Conservation (phyloP, 1,140 invertebrate species). For the Venustaconcha ellipsiformis region DNA sequence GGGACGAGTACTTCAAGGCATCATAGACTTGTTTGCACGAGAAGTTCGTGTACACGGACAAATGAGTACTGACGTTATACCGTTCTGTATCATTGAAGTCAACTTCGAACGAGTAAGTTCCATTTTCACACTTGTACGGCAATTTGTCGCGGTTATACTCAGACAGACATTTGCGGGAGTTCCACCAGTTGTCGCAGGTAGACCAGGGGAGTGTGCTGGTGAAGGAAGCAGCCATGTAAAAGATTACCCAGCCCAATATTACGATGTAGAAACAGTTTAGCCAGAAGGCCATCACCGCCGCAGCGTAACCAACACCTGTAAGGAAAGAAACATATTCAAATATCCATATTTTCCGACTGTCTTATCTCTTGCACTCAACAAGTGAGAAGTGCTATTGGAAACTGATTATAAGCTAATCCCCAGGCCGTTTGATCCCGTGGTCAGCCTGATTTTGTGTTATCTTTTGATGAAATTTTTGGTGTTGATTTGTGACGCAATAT, state of each 20-base stretch:
- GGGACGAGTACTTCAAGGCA: slow-evolving; percentile 48
- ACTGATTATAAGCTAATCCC: no score
- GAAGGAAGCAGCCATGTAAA: slow-evolving; percentile 68
- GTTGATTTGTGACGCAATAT: no score
- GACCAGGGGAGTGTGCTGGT: slow-evolving; percentile 78
- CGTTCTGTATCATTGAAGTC: slow-evolving; percentile 1
- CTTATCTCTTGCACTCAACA: no score
- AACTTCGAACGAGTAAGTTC: slow-evolving; percentile 38
- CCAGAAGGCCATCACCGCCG: slow-evolving; percentile 99
- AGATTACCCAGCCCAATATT: slow-evolving; percentile 85
- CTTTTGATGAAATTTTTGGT: no score
- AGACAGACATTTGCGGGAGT: slow-evolving; percentile 58
- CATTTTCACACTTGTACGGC: slow-evolving; percentile 48
- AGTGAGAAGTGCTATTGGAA: no score
- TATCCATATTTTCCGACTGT: no score
- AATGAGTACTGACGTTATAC: slow-evolving; percentile 6
- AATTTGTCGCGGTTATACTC: slow-evolving; percentile 46
- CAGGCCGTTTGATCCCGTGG: no score
- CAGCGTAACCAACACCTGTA: slow-evolving; percentile 96
- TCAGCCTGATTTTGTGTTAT: no score
- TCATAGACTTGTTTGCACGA: slow-evolving; percentile 49
- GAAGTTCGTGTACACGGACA: slow-evolving; percentile 36
- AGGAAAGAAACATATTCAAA: slow-evolving; percentile 3
- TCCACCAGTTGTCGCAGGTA: slow-evolving; percentile 89
- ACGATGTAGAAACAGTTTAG: slow-evolving; percentile 99